Percentiles rank a stretch among this genome's conserved stretches.
Evolutionary conservation across 2,888 invertebrate genomes (phyloP).

Genomic region (Agrochola litura): DNA sequence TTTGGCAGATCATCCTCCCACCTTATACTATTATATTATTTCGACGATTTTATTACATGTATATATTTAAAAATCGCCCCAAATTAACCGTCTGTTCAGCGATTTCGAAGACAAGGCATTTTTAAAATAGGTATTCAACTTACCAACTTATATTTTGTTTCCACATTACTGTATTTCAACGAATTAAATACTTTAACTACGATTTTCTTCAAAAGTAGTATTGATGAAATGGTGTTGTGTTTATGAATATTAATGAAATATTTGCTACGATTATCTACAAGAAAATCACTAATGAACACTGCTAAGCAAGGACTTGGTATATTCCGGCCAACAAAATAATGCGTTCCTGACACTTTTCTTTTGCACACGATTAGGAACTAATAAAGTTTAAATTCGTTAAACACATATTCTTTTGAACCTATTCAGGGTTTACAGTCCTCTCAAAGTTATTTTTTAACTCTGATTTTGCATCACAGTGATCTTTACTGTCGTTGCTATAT

Average conservation of each 20-base stretch:
- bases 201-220: neutral
- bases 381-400: no score
- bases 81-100: no score
- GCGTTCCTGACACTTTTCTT: neutral
- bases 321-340: neutral
- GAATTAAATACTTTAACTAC: neutral
- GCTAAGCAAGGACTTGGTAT: neutral
- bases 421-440: no score
- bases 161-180: neutral
- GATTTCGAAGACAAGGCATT: no score
- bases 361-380: neutral
- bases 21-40: no score
- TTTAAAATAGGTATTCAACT: no score
- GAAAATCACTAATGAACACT: neutral
- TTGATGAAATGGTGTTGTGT: neutral
- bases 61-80: no score
- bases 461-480: neutral
- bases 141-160: no score
- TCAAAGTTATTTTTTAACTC: neutral
- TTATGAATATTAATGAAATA: neutral
- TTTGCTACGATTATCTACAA: neutral
- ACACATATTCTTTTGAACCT: neutral
- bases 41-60: no score
- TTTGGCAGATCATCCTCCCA: no score
- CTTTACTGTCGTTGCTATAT: neutral